A percentile compares a stretch with the other conserved stretches of the same genome.
These are phyloP conservation scores for Cyclophora punctaria DNA, from an alignment of 2,888 invertebrate genomes.

Conservation along the genomic window DNA sequence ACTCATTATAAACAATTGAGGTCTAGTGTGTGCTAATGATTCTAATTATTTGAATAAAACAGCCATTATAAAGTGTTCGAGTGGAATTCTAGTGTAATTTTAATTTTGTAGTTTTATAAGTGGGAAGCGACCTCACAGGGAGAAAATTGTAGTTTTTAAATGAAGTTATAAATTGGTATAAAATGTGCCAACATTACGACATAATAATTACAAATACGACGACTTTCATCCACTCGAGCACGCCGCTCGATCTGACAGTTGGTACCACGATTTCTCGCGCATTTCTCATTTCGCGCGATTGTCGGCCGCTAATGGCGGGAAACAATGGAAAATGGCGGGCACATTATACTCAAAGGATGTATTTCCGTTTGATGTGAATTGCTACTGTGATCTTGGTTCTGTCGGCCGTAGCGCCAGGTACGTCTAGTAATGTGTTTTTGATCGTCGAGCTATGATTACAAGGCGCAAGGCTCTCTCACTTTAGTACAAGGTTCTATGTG, in stretches of 20 bases:
- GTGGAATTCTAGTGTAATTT: constrained; percentile 6
- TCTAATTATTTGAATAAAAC: constrained; percentile 19
- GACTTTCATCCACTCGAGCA: constrained; percentile 30
- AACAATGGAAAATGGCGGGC: constrained; percentile 59
- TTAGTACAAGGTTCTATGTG: too few species aligned
- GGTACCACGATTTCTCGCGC: constrained; percentile 33
- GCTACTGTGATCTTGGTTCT: constrained; percentile 32
- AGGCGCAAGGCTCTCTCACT: too few species aligned
- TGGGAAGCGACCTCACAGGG: constrained; percentile 8
- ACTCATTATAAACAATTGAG: constrained; percentile 19
- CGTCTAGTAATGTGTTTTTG: too few species aligned
- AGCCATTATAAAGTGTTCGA: constrained; percentile 11
- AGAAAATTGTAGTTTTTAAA: constrained; percentile 15
- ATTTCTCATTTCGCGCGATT: constrained; percentile 41
- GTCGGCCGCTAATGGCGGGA: constrained; percentile 64
- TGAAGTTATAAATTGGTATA: too few species aligned
- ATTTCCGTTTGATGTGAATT: constrained; percentile 61
- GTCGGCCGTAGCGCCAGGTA: neutral
- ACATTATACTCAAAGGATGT: constrained; percentile 52
- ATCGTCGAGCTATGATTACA: too few species aligned
- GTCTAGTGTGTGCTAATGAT: constrained; percentile 21
- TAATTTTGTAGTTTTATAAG: neutral
- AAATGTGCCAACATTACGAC: too few species aligned
- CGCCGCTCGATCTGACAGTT: constrained; percentile 61
- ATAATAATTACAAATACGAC: too few species aligned